phyloP scores from a whole-genome alignment of 2,113 vertebrate species.

The Erythrolamprus reginae region DNA sequence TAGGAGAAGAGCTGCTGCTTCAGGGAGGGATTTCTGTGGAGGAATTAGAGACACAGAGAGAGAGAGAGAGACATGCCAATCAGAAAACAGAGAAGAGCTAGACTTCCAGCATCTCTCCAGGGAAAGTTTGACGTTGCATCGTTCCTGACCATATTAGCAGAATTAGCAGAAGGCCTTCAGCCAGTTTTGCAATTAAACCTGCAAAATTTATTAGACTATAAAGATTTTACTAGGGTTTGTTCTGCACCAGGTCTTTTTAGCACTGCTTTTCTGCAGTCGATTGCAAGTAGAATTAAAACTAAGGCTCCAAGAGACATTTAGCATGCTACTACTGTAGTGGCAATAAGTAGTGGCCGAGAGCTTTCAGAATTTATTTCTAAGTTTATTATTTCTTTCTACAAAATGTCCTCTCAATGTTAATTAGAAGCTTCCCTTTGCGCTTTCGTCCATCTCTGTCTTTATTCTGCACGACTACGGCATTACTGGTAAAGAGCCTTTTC shows the following conservation, averaged over 20 bases:
- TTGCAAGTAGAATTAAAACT: not conserved
- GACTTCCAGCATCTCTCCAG: not conserved
- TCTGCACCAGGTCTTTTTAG: not conserved
- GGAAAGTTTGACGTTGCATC: no score
- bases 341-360: not conserved
- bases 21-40: conserved; percentile 69
- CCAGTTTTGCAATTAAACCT: not conserved
- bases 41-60: not conserved
- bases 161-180: not conserved
- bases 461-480: not conserved
- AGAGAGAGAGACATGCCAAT: not conserved
- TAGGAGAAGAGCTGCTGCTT: conserved; percentile 78
- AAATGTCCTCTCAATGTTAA: not conserved
- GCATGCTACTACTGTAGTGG: not conserved
- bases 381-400: not conserved
- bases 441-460: not conserved
- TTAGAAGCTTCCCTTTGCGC: not conserved
- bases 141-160: not conserved
- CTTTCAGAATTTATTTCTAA: not conserved
- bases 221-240: not conserved
- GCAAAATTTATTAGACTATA: not conserved
- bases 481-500: not conserved
- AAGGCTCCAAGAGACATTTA: not conserved
- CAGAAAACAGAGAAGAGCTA: not conserved
- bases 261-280: not conserved